Base-by-base conservation (phyloP, 2,888 invertebrate species). In the Tipula confusa region DNA sequence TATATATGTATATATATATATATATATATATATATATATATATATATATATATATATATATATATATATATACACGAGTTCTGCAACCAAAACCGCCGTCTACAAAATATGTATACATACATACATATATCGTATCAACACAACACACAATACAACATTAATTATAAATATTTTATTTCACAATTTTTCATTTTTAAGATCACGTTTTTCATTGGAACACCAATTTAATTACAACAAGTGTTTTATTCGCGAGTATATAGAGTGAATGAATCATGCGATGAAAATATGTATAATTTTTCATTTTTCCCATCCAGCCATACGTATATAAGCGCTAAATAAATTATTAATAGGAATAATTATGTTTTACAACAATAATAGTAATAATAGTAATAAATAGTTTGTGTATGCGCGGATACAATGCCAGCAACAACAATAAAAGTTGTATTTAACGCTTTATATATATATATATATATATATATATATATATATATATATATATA, bases 151-250 rank as follows among this genome's bases (percentile, higher is more conserved):
- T 13, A 64, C 5, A 43, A 64, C 9, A 64, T 64, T 64, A 64
- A 64, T 64, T 64, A 64, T 64, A 64, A 64, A 64, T 9, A 64
- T 24, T 64, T 64, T 43, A 43, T 43, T n/a, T 43, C 11, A 43
- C 15, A 43, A n/a, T 13, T 64, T 64, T 64, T 64, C 9, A 64
- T 64, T 64, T 64, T 64, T 24, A 24, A 64, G 64, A 64, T 64
- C 64, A 64, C 64, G 64, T 64, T 64, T 64, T 64, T 64, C 64
- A 24, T 64, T 64, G 64, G 64, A 64, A 64, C 64, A 64, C 64
- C 24, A 64, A 64, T 18, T 64, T 64, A 64, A 64, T 64, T 64
- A 64, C 64, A 64, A 64, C 64, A 64, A 64, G 64, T 64, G 64
- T 64, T 64, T 64, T 64, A 64, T 64, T 64, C 24, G 64, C 64